These are phyloP conservation scores for Atherix ibis DNA, from an alignment of 2,888 invertebrate genomes.

Conservation along the genomic window DNA sequence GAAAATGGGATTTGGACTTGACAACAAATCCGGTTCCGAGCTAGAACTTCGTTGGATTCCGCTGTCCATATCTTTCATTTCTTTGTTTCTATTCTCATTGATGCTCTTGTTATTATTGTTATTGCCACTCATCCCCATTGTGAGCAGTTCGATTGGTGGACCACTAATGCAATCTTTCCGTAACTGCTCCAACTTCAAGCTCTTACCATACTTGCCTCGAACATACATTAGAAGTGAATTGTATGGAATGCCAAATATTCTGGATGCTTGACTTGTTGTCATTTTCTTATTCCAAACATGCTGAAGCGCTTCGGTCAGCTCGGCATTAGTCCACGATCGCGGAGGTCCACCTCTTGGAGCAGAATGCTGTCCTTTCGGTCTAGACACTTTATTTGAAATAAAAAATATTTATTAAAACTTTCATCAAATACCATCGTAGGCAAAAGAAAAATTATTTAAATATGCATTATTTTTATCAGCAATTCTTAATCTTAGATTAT, in stretches of 20 bases:
- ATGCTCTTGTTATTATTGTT: conserved; percentile 37
- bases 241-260: conserved; percentile 86
- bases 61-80: conserved; percentile 27
- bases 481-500: no score
- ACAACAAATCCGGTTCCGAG: conserved; percentile 48
- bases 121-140: conserved; percentile 38
- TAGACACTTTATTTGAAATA: conserved; percentile 43
- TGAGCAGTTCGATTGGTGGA: conserved; percentile 52
- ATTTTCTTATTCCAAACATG: conserved; percentile 94
- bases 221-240: conserved; percentile 86
- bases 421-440: neutral
- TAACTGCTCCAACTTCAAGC: conserved; percentile 71
- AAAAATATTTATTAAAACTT: neutral
- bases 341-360: conserved; percentile 83
- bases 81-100: conserved; percentile 20
- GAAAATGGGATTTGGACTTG: conserved; percentile 47
- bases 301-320: conserved; percentile 75
- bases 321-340: conserved; percentile 83
- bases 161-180: conserved; percentile 78
- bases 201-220: conserved; percentile 84
- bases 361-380: conserved; percentile 82
- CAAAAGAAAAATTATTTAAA: no score
- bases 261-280: conserved; percentile 82
- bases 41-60: conserved; percentile 41
- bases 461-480: no score